phyloP scores from a whole-genome alignment of 2,113 vertebrate species.

The Alouatta palliata region DNA sequence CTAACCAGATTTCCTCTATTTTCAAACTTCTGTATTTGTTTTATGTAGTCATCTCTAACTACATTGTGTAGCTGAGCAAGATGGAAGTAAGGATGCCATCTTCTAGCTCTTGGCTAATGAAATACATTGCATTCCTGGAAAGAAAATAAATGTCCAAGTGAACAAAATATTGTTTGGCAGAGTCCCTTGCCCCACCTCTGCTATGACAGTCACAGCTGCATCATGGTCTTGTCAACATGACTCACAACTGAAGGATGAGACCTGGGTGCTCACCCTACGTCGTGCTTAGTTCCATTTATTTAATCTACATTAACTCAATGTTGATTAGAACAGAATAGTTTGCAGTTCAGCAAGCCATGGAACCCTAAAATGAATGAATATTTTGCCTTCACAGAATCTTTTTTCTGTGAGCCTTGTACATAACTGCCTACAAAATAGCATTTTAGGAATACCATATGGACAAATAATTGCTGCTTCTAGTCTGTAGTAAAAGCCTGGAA shows the following conservation, averaged over 20 bases:
- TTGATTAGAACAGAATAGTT: background rate
- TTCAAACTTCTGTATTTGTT: background rate
- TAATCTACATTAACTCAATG: background rate
- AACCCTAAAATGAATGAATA: background rate
- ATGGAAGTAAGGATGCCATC: background rate
- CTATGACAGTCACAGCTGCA: conserved; percentile 41
- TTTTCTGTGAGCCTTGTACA: background rate
- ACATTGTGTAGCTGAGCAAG: background rate
- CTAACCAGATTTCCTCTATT: too few relatives aligned
- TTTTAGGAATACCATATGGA: conserved; percentile 27
- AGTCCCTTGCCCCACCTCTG: conserved; percentile 51
- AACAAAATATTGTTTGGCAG: fast-evolving
- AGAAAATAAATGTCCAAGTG: background rate
- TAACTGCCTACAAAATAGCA: background rate
- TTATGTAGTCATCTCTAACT: fast-evolving
- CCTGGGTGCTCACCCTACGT: fast-evolving
- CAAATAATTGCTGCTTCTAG: conserved; percentile 66
- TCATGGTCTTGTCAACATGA: conserved; percentile 54
- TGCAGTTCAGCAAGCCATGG: background rate
- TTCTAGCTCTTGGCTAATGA: conserved; percentile 45
- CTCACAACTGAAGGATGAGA: conserved; percentile 51
- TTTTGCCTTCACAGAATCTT: background rate
- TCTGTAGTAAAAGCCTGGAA: conserved; percentile 45
- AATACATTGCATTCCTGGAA: background rate
- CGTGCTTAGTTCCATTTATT: background rate